Base-by-base conservation (phyloP, 2,113 vertebrate species). In the Cheirogaleus medius region DNA sequence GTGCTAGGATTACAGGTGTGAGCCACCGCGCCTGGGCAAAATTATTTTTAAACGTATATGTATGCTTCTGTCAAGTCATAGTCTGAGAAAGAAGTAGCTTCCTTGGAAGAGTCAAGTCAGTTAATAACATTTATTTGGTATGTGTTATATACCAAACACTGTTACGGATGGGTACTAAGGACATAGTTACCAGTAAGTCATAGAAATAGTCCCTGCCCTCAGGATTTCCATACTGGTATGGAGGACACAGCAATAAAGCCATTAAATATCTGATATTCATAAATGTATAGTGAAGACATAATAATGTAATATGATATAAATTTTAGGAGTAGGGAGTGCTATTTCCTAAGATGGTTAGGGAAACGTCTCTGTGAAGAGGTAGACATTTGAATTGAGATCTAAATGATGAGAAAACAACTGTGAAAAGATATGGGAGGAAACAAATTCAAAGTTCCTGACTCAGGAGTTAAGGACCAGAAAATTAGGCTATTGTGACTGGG, bases 1-100 rank as follows among this genome's bases (percentile, higher is more conserved):
- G 27, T 63, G 25, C 60, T 63, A 12, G 60, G 60, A 63, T 63
- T 63, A 27, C 11, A 63, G 27, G 60, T 27, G 5, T 63, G 25
- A 63, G 25, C 60, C 27, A 29, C 25, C 10, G 11, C 4, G 10
- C 60, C 9, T 29, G 27, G 11, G 25, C 4, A 63, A 63, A 63
- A 42, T 69, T 64, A 95, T 47, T 94, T 95, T 90, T 29, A 87
- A 94, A 66, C 58, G 8, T 82, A 27, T 83, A 77, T 94, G 23
- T 73, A 68, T 91, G 15, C 47, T 94, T 86, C 39, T 86, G n/a
- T 86, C 44, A 82, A 49, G 25, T 39, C 63, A 84, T 84, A 47
- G 21, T 68, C 54, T 92, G 89, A 77, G 58, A 86, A 86, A 94
- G 6, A 80, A 18, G 13, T 58, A 89, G 25, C 49, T 14, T 86